Conservation (phyloP, 2,797 vertebrate genomes). For the Apogon talboti region DNA sequence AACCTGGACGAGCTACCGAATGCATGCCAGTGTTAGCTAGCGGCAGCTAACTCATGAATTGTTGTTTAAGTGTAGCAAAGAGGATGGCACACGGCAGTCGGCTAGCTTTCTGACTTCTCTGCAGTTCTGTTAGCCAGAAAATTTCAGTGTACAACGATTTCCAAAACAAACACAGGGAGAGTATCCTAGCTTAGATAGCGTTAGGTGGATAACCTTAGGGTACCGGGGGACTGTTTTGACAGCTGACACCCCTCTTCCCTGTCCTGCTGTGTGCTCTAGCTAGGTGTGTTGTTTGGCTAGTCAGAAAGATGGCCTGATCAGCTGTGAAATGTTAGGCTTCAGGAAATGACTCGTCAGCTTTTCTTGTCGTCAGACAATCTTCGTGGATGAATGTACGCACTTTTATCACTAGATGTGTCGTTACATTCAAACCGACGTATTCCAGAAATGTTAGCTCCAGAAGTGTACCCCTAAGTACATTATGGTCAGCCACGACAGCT, state of each 20-base stretch:
- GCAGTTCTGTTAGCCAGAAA: not conserved
- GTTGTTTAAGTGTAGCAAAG: slow-evolving; percentile 30
- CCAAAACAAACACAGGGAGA: not conserved
- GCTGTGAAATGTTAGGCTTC: slow-evolving; percentile 42
- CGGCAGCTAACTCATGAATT: slow-evolving; percentile 59
- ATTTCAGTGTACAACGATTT: not conserved
- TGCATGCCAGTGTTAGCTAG: slow-evolving; percentile 62
- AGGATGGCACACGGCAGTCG: slow-evolving; percentile 6
- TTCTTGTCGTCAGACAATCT: slow-evolving; percentile 2
- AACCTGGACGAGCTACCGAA: slow-evolving; percentile 52
- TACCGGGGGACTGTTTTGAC: slow-evolving; percentile 77
- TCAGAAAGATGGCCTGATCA: slow-evolving; percentile 52
- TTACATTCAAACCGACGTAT: slow-evolving; percentile 28
- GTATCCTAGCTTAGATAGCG: slow-evolving; percentile 41
- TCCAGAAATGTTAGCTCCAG: slow-evolving; percentile 23
- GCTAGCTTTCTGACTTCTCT: slow-evolving; percentile 3
- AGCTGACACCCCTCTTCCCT: slow-evolving; percentile 75
- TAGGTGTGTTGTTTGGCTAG: slow-evolving; percentile 47
- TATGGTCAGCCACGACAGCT: slow-evolving; percentile 50
- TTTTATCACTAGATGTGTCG: slow-evolving; percentile 11
- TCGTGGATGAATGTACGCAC: not conserved
- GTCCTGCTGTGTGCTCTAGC: slow-evolving; percentile 51
- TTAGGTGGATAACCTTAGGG: slow-evolving; percentile 22
- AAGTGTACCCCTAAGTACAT: not conserved
- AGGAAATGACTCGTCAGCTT: slow-evolving; percentile 47